Evolutionary conservation across 2,888 invertebrate genomes (phyloP).

Genomic region (Ypsolopha sequella): DNA sequence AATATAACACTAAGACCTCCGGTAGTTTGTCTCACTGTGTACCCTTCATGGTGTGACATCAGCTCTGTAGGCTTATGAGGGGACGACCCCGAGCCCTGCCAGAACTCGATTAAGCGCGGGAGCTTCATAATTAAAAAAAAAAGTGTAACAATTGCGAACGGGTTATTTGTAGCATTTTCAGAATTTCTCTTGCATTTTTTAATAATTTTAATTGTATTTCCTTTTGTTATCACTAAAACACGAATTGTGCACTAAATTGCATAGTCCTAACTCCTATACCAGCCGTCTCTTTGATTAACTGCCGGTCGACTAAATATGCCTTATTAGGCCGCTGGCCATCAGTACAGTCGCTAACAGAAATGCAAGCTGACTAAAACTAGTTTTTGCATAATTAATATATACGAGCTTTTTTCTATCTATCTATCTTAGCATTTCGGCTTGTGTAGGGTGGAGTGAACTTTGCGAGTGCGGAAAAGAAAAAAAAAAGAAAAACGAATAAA

Average conservation of each 20-base stretch:
- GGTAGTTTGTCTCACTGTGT: conserved; percentile 34
- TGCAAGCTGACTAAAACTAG: not conserved
- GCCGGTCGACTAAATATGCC: not conserved
- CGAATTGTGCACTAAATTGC: no score
- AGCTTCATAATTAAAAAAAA: conserved; percentile 3
- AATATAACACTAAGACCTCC: conserved; percentile 76
- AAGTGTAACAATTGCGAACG: no score
- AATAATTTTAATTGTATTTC: no score
- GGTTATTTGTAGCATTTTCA: no score
- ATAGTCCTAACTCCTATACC: no score
- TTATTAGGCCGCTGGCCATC: not conserved
- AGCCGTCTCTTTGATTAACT: not conserved
- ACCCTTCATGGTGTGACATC: conserved; percentile 26
- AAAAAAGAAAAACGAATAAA: no score
- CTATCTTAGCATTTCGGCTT: no score
- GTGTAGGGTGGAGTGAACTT: no score
- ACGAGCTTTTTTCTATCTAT: not conserved
- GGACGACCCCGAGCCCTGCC: conserved; percentile 4
- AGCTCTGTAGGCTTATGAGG: conserved; percentile 19
- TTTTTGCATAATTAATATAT: no score
- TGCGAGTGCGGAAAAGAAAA: no score
- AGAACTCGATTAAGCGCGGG: not conserved
- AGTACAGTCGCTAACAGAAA: not conserved
- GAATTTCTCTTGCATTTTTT: no score
- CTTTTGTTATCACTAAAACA: no score